phyloP scores from a whole-genome alignment of 1,140 invertebrate genomes.

The Nymphalis io region DNA sequence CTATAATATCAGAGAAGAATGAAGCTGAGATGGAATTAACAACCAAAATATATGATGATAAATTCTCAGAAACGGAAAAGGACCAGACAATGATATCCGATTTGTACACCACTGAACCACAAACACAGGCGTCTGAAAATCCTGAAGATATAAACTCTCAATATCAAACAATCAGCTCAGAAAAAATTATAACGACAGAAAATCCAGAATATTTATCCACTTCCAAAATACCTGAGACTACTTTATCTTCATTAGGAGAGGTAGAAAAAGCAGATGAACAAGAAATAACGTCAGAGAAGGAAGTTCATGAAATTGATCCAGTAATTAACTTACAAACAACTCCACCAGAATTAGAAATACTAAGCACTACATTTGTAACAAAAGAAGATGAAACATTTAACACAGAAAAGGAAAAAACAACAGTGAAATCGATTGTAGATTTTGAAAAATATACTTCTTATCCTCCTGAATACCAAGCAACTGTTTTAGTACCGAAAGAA shows the following conservation, averaged over 20 bases:
- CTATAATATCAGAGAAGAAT: no score
- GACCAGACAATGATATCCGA: conserved; percentile 1
- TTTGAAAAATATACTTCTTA: neutral
- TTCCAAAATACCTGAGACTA: neutral
- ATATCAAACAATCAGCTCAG: neutral
- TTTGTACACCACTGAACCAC: neutral
- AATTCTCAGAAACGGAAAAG: neutral
- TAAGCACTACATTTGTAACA: conserved; percentile 3
- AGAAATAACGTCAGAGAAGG: neutral
- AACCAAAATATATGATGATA: neutral
- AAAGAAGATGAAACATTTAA: conserved; percentile 6
- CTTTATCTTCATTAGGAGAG: neutral
- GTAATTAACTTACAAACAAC: neutral
- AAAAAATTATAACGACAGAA: conserved; percentile 1
- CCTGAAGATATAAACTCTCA: neutral
- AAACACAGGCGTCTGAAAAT: neutral
- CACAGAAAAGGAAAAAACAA: conserved; percentile 4
- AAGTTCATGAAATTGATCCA: neutral
- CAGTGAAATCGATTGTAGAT: neutral
- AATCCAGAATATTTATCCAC: neutral
- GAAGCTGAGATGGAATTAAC: neutral
- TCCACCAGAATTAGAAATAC: neutral
- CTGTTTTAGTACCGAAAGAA: neutral
- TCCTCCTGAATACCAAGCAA: conserved; percentile 15
- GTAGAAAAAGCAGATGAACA: neutral